phyloP scores from a whole-genome alignment of 2,797 vertebrate species.

The Tamandua tetradactyla region DNA sequence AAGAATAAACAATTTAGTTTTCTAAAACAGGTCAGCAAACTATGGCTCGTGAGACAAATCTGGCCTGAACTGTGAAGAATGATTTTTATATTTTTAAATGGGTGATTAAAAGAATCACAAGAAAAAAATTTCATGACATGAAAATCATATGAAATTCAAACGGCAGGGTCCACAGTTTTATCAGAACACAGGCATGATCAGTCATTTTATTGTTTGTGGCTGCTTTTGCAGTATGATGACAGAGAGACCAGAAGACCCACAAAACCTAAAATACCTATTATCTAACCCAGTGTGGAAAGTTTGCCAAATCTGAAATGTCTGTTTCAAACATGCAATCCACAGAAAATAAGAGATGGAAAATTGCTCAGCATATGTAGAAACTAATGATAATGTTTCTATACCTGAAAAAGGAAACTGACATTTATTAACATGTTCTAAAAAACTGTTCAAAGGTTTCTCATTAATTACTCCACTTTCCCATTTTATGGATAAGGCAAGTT shows the following conservation, averaged over 20 bases:
- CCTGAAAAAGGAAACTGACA: not conserved
- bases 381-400: not conserved
- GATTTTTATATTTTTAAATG: not conserved
- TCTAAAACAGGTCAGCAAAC: not conserved
- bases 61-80: not conserved
- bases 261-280: not conserved
- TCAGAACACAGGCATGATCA: not conserved
- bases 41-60: not conserved
- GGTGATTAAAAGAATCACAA: not conserved
- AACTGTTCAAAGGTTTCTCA: not conserved
- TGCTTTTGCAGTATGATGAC: not conserved
- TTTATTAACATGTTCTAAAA: not conserved
- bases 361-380: not conserved
- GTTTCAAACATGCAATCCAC: not conserved
- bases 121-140: not conserved
- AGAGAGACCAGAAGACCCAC: not conserved
- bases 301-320: not conserved
- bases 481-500: not conserved
- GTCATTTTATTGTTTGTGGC: not conserved
- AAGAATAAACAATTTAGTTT: not conserved
- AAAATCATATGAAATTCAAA: not conserved
- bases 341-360: not conserved
- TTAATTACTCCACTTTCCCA: not conserved
- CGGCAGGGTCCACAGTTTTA: not conserved
- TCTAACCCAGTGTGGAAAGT: not conserved